phyloP scores from a whole-genome alignment of 2,797 vertebrate species.

The Glyptemys insculpta region DNA sequence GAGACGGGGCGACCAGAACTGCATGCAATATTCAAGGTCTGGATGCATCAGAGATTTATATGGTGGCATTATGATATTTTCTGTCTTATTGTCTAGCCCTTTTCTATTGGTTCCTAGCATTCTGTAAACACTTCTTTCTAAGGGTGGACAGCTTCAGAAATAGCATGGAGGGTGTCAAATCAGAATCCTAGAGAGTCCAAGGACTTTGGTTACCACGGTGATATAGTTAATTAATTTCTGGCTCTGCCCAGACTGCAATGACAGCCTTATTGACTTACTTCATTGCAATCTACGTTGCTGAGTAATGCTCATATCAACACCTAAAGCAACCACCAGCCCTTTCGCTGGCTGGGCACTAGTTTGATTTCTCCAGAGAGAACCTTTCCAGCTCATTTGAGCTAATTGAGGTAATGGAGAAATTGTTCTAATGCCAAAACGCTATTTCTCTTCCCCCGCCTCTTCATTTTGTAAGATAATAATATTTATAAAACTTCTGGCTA shows the following conservation, averaged over 20 bases:
- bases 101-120: neutral
- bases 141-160: slow-evolving; percentile 57
- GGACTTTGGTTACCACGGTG: slow-evolving; percentile 65
- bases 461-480: slow-evolving; percentile 77
- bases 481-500: slow-evolving; percentile 54
- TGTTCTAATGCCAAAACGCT: slow-evolving; percentile 81
- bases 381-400: slow-evolving; percentile 85
- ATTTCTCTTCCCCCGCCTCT: slow-evolving; percentile 12
- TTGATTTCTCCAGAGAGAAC: slow-evolving; percentile 82
- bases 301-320: slow-evolving; percentile 85
- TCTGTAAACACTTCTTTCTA: slow-evolving; percentile 21
- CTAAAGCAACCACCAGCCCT: slow-evolving; percentile 67
- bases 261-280: slow-evolving; percentile 78
- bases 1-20: neutral
- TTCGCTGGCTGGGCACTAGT: slow-evolving; percentile 65
- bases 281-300: slow-evolving; percentile 79
- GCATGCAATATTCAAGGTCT: neutral
- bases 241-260: slow-evolving; percentile 60
- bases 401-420: slow-evolving; percentile 87
- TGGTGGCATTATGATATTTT: neutral
- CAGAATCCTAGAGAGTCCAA: slow-evolving; percentile 43
- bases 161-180: slow-evolving; percentile 57
- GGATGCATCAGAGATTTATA: neutral
- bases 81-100: neutral
- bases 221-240: slow-evolving; percentile 79